phyloP scores from a whole-genome alignment of 2,888 invertebrate species.

The Noctua comes region DNA sequence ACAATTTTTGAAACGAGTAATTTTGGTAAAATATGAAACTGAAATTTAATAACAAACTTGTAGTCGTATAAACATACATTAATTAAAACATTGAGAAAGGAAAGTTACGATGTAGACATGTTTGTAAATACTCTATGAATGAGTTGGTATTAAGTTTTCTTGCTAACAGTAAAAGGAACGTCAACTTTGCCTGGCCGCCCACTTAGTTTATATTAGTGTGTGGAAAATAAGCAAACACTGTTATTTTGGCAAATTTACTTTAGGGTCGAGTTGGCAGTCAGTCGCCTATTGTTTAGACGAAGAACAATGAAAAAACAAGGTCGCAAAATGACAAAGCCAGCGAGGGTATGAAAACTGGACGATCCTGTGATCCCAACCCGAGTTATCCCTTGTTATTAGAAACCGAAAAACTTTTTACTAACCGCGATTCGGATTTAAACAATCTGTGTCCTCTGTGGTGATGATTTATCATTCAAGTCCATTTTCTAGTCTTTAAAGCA shows the following conservation, averaged over 20 bases:
- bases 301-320: slow-evolving; percentile 80
- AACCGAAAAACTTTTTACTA: slow-evolving; percentile 64
- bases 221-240: slow-evolving; percentile 75
- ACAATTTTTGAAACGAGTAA: slow-evolving; percentile 15
- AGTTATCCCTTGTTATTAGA: slow-evolving; percentile 69
- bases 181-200: slow-evolving; percentile 60
- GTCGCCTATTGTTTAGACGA: slow-evolving; percentile 74
- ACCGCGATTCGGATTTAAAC: slow-evolving; percentile 56
- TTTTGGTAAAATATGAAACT: slow-evolving; percentile 36
- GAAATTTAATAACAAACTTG: slow-evolving; percentile 42
- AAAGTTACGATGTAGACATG: slow-evolving; percentile 24
- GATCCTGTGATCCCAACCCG: slow-evolving; percentile 70
- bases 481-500: slow-evolving; percentile 6
- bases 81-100: slow-evolving; percentile 34
- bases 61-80: slow-evolving; percentile 31
- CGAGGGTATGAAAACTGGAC: slow-evolving; percentile 71
- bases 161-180: slow-evolving; percentile 57
- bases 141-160: slow-evolving; percentile 58
- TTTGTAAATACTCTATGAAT: slow-evolving; percentile 36
- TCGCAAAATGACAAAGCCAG: slow-evolving; percentile 77
- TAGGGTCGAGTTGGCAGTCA: slow-evolving; percentile 72
- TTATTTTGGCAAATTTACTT: slow-evolving; percentile 80
- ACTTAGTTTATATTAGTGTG: slow-evolving; percentile 73
- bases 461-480: slow-evolving; percentile 28
- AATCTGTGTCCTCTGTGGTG: slow-evolving; percentile 32